These are phyloP conservation scores for Chaetodon trifasciatus DNA, from an alignment of 2,797 vertebrate species.

Conservation along the genomic window DNA sequence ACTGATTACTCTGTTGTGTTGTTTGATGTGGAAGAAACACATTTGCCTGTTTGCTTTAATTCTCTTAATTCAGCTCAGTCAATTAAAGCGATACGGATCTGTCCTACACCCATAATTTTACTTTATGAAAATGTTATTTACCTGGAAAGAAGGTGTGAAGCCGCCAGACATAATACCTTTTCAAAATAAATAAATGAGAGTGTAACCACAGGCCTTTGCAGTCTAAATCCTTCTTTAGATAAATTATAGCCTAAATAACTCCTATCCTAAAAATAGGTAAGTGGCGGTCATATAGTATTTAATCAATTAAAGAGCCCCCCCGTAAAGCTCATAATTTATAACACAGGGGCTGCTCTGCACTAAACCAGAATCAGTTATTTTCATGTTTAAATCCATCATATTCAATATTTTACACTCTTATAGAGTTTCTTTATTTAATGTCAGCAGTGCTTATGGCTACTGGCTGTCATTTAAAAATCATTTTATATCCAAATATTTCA, in stretches of 20 bases:
- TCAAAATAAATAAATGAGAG: slow-evolving; percentile 37
- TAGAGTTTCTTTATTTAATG: background rate
- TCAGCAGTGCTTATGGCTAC: background rate
- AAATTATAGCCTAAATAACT: slow-evolving; percentile 23
- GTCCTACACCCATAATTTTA: slow-evolving; percentile 52
- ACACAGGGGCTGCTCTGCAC: background rate
- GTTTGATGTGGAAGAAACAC: slow-evolving; percentile 65
- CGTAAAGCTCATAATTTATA: background rate
- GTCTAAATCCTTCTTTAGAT: slow-evolving; percentile 13
- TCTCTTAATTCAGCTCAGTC: slow-evolving; percentile 29
- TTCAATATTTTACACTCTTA: background rate
- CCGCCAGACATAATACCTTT: slow-evolving; percentile 36
- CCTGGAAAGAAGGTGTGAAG: slow-evolving; percentile 36
- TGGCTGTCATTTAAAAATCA: background rate
- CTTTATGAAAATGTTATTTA: slow-evolving; percentile 56
- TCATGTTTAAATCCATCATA: background rate
- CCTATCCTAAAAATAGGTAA: background rate
- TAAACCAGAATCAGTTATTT: background rate
- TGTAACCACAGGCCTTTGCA: slow-evolving; percentile 45
- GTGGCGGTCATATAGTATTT: background rate
- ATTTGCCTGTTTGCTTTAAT: slow-evolving; percentile 52
- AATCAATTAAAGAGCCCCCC: background rate
- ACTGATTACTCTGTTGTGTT: slow-evolving; percentile 15
- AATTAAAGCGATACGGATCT: slow-evolving; percentile 73
- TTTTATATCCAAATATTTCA: background rate